phyloP scores from a whole-genome alignment of 2,113 vertebrate genomes.

The Colaptes auratus region DNA sequence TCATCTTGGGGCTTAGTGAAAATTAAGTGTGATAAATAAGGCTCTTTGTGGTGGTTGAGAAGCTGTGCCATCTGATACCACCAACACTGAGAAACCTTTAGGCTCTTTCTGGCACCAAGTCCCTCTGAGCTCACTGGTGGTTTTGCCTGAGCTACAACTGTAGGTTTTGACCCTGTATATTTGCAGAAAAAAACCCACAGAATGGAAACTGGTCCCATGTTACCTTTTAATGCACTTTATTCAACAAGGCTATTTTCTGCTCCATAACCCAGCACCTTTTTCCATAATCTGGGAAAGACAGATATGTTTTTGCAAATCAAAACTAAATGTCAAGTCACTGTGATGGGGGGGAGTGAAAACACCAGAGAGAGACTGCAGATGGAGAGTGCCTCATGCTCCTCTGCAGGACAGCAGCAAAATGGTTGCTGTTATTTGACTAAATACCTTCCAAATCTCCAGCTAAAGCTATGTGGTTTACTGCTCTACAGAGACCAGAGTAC shows the following conservation, averaged over 20 bases:
- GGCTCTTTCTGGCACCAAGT: background rate
- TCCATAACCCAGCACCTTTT: background rate
- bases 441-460: background rate
- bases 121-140: background rate
- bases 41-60: fast-evolving
- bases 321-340: background rate
- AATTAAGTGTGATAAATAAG: background rate
- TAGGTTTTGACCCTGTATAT: background rate
- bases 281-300: background rate
- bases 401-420: background rate
- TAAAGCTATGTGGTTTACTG: background rate
- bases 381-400: background rate
- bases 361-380: background rate
- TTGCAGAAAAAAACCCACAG: background rate
- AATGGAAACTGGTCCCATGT: background rate
- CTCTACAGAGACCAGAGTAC: background rate
- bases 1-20: background rate
- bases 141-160: background rate
- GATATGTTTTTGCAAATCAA: background rate
- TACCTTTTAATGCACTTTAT: background rate
- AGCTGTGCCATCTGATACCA: background rate
- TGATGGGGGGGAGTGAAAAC: background rate
- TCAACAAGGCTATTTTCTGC: background rate
- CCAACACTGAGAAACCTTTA: background rate
- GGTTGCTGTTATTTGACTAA: background rate